Conservation (phyloP, 1,140 invertebrate genomes). For the Copidosoma floridanum region DNA sequence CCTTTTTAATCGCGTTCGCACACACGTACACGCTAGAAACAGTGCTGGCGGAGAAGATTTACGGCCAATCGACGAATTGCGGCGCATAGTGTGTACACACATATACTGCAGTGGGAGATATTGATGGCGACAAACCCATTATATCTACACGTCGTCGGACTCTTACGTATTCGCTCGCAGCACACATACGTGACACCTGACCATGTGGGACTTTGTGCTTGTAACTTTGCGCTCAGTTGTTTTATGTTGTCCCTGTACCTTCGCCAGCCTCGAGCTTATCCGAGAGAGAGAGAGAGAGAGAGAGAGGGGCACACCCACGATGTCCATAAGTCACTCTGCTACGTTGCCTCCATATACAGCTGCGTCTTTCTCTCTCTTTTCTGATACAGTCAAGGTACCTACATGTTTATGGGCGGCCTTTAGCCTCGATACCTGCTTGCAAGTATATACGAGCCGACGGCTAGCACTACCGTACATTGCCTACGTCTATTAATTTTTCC, state of each 20-base stretch:
- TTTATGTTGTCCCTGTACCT: neutral
- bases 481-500: no score
- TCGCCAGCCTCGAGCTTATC: neutral
- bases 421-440: neutral
- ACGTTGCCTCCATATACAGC: no score
- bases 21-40: slow-evolving; percentile 35
- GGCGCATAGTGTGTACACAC: neutral
- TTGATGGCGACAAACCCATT: slow-evolving; percentile 22
- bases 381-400: no score
- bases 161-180: neutral
- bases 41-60: slow-evolving; percentile 39
- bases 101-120: slow-evolving; percentile 9
- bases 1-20: slow-evolving; percentile 17
- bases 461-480: no score
- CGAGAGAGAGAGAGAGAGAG: no score
- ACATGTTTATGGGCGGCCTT: neutral
- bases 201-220: neutral
- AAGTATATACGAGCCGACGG: neutral
- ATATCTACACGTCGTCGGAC: slow-evolving; percentile 13
- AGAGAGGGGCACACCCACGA: slow-evolving; percentile 24
- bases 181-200: neutral
- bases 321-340: slow-evolving; percentile 25
- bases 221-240: neutral
- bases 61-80: slow-evolving; percentile 46
- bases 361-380: no score